Conservation (phyloP, 2,888 invertebrate genomes). For the Syritta pipiens region DNA sequence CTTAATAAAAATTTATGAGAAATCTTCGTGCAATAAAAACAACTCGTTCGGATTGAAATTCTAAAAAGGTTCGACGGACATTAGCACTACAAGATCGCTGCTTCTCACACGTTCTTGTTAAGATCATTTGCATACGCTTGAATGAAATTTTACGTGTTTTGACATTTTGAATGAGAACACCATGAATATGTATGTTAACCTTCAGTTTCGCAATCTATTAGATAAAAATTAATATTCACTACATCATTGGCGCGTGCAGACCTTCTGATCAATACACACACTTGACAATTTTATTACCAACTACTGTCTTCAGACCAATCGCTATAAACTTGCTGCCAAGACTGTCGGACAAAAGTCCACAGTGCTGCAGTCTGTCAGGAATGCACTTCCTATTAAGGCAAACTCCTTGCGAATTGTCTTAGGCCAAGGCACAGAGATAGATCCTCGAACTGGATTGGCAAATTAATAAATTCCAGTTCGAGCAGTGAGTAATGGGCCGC, state of each 20-base stretch:
- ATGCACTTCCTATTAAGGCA: slow-evolving; percentile 57
- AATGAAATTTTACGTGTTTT: not conserved
- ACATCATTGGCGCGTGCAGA: not conserved
- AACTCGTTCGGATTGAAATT: no score
- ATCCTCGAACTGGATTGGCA: slow-evolving; percentile 57
- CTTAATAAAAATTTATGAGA: no score
- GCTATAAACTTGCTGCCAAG: slow-evolving; percentile 19
- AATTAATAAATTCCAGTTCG: slow-evolving; percentile 59
- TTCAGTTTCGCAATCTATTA: not conserved
- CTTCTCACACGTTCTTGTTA: no score
- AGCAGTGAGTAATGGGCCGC: slow-evolving; percentile 39
- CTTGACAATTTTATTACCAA: no score
- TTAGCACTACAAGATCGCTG: no score
- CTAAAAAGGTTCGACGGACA: no score
- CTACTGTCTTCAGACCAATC: no score
- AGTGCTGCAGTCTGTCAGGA: slow-evolving; percentile 12
- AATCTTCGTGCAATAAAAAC: no score
- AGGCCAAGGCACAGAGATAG: slow-evolving; percentile 4
- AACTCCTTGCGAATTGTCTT: slow-evolving; percentile 37
- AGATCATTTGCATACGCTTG: not conserved
- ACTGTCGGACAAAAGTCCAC: slow-evolving; percentile 49
- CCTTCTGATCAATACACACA: not conserved
- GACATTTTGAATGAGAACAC: not conserved
- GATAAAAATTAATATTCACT: not conserved
- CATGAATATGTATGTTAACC: not conserved